Evolutionary conservation across 2,113 vertebrate genomes (phyloP).

Genomic region (Platichthys flesus): DNA sequence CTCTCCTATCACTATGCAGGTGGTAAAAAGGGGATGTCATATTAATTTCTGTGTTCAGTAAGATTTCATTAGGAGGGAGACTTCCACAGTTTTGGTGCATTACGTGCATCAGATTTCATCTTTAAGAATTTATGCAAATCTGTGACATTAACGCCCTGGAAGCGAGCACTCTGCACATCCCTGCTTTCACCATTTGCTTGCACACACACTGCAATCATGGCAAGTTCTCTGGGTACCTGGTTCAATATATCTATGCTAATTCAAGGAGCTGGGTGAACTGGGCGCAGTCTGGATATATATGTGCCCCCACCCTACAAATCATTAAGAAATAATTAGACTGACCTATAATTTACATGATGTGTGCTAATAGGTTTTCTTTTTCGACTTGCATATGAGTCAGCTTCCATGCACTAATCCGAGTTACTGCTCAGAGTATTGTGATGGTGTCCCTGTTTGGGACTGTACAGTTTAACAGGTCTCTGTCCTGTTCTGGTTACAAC

Average conservation of each 20-base stretch:
- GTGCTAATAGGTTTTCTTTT: constrained; percentile 37
- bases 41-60: not conserved
- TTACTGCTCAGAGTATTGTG: not conserved
- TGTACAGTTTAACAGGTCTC: not conserved
- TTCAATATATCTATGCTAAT: constrained; percentile 29
- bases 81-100: not conserved
- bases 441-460: not conserved
- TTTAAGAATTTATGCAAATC: constrained; percentile 19
- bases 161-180: constrained; percentile 9
- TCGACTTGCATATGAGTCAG: constrained; percentile 6
- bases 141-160: not conserved
- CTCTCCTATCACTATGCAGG: not conserved
- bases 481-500: not conserved
- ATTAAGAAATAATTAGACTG: constrained; percentile 56
- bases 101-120: constrained; percentile 10
- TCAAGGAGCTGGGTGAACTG: constrained; percentile 4
- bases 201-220: not conserved
- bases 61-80: not conserved
- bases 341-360: constrained; percentile 49
- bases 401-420: not conserved
- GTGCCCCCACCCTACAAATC: constrained; percentile 4
- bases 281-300: not conserved
- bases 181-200: not conserved
- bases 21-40: not conserved
- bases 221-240: not conserved